Evolutionary conservation across 2,888 invertebrate genomes (phyloP), one percentile per base, ranked within the genome.

Genomic region (Yponomeuta sedellus): DNA sequence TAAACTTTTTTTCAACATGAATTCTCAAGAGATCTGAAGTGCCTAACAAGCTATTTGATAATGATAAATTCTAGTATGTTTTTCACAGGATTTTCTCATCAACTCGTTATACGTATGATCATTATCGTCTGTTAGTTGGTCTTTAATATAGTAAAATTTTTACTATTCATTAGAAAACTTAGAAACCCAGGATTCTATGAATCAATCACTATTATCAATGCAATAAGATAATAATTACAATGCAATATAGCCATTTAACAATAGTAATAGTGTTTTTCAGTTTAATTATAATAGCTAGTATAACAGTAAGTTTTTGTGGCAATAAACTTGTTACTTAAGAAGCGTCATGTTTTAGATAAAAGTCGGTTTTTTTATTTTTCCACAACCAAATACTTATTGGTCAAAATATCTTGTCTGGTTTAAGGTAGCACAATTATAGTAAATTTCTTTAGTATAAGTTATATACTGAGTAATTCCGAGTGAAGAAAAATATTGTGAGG

Each of bases 221-320:
- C 58, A 58, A 58, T 58, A 58, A 58, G 19, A 58, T 19, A 58
- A 22, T 11, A 58, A 58, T n/a, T 52, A 52, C 12, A 52, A 52
- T 52, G 16, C 12, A 16, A 52, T 52, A 52, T 16, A 52, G 44
- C 16, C 44, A 52, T 16, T 2, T 52, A 25, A 16, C 44, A n/a
- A n/a, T n/a, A n/a, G n/a, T 16, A 4, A 52, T 16, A 52, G 16
- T 16, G 16, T 34, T 52, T 1, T 52, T 52, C 44, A 12, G 44
- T 52, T 1, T 52, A 1, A 5, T 52, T 16, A 52, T 52, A 52
- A 16, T 52, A 34, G 34, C 34, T 8, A 34, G 16, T 52, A 52
- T 52, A n/a, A 12, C 12, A 16, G 12, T 52, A 16, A 16, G 44
- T 52, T 25, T n/a, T 12, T 16, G 44, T 52, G 16, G 16, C 44